A percentile compares a stretch with the other conserved stretches of the same genome.
phyloP scores from a whole-genome alignment of 2,113 vertebrate genomes.

The Pitta sordida region DNA sequence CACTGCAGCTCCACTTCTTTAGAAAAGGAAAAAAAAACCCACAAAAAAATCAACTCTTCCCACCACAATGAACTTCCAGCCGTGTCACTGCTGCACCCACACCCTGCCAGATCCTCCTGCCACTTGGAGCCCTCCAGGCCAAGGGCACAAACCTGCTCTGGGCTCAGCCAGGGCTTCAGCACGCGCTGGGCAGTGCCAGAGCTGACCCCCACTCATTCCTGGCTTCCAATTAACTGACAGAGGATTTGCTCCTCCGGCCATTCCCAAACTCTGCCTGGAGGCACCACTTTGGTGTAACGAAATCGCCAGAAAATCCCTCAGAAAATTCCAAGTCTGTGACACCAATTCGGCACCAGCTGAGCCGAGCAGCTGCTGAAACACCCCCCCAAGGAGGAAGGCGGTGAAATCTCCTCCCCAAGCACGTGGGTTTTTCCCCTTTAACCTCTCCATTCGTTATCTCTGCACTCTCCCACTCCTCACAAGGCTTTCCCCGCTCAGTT shows the following conservation, averaged over 20 bases:
- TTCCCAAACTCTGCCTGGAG: too few species aligned
- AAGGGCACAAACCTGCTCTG: not conserved
- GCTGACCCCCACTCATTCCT: not conserved
- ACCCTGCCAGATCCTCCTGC: not conserved
- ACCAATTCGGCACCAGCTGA: too few species aligned
- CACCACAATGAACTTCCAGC: not conserved
- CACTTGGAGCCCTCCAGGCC: not conserved
- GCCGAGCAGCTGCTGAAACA: not conserved
- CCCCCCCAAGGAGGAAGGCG: not conserved
- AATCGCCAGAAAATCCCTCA: not conserved
- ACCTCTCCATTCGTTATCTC: too few species aligned
- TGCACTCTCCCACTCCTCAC: not conserved
- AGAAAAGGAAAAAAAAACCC: not conserved
- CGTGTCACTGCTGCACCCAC: not conserved
- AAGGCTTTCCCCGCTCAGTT: not conserved
- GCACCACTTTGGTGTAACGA: too few species aligned
- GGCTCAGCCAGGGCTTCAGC: not conserved
- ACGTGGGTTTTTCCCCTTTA: accelerated
- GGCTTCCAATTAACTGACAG: not conserved
- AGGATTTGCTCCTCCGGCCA: not conserved
- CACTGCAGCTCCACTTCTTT: not conserved
- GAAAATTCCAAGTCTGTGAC: not conserved
- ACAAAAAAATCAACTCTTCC: not conserved
- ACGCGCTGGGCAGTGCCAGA: not conserved
- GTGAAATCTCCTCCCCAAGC: not conserved